phyloP scores from a whole-genome alignment of 2,113 vertebrate species.

The Alectura lathami region DNA sequence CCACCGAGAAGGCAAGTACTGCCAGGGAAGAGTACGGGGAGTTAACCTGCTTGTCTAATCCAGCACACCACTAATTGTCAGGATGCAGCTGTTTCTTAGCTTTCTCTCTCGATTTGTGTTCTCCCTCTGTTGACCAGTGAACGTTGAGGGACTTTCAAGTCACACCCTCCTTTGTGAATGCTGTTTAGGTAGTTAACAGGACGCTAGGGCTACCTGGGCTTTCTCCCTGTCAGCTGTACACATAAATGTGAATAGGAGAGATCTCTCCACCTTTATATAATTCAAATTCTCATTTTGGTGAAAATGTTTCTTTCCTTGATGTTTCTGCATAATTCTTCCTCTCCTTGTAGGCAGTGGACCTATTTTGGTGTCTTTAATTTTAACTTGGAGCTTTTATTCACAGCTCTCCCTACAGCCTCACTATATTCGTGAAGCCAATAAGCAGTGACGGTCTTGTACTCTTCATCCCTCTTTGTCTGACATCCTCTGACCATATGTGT shows the following conservation, averaged over 20 bases:
- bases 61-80: too few species aligned
- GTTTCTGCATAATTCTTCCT: background rate
- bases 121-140: background rate
- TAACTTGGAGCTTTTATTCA: background rate
- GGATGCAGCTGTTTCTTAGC: too few species aligned
- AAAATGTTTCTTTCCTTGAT: background rate
- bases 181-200: background rate
- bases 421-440: background rate
- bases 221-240: background rate
- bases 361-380: background rate
- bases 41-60: too few species aligned
- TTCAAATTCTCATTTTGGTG: background rate
- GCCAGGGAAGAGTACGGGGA: too few species aligned
- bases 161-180: accelerated
- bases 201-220: background rate
- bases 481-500: background rate
- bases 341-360: background rate
- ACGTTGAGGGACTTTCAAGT: background rate
- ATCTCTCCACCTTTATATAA: background rate
- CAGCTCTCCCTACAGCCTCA: background rate
- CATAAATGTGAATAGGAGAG: background rate
- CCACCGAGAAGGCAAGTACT: too few species aligned
- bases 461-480: background rate
- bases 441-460: background rate
- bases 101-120: background rate